phyloP scores from a whole-genome alignment of 2,113 vertebrate genomes.

The Propithecus coquereli region DNA sequence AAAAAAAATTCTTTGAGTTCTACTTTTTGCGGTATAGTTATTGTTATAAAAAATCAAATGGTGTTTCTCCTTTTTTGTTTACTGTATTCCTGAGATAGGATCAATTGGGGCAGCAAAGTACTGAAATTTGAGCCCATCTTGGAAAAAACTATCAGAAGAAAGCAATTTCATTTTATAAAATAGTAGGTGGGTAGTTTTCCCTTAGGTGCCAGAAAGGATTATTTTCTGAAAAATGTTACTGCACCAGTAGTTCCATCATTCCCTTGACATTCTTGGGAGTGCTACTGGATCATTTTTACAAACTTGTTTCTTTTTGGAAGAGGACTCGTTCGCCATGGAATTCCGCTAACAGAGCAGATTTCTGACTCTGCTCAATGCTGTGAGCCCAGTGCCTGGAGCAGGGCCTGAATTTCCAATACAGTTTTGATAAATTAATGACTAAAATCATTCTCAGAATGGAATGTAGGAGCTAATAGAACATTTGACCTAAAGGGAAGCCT shows the following conservation, averaged over 20 bases:
- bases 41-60: not conserved
- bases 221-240: not conserved
- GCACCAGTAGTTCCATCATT: not conserved
- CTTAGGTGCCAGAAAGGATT: not conserved
- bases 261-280: not conserved
- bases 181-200: not conserved
- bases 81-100: not conserved
- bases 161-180: not conserved
- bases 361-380: not conserved
- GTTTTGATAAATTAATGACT: not conserved
- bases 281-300: not conserved
- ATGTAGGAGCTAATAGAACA: not conserved
- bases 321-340: not conserved
- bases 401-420: not conserved
- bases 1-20: not conserved
- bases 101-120: not conserved
- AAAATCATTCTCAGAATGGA: not conserved
- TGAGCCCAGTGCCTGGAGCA: not conserved
- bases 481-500: not conserved
- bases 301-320: not conserved
- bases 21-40: not conserved
- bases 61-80: not conserved
- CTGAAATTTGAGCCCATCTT: constrained; percentile 2
- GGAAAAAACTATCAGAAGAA: not conserved
- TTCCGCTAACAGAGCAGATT: not conserved